Evolutionary conservation across 2,113 vertebrate species (phyloP).

Genomic region (Psittacara wagleri): DNA sequence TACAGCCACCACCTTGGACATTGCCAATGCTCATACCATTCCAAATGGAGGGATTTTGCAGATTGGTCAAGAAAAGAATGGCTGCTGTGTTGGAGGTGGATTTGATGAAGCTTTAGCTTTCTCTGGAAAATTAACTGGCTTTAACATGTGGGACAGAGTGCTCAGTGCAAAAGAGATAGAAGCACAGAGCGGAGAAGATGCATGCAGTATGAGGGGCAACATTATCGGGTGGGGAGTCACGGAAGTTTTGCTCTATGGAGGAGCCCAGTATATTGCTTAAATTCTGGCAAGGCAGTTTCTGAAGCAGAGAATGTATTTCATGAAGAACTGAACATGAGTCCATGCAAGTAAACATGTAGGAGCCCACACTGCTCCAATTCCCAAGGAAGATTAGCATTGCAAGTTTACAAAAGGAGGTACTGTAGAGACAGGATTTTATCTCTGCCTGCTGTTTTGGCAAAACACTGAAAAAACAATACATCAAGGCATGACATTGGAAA

Average conservation of each 20-base stretch:
- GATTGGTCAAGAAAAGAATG: conserved; percentile 90
- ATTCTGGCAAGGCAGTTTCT: not conserved
- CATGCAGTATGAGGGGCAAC: conserved; percentile 83
- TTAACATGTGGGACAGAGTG: conserved; percentile 91
- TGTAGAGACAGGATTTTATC: not conserved
- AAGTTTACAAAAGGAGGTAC: not conserved
- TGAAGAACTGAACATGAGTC: not conserved
- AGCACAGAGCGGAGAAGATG: conserved; percentile 50
- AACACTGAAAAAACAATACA: not conserved
- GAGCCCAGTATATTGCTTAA: conserved; percentile 87
- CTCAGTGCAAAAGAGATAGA: conserved; percentile 79
- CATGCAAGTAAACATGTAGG: not conserved
- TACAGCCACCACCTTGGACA: conserved; percentile 26
- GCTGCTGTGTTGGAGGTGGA: conserved; percentile 77
- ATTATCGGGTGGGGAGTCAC: conserved; percentile 91
- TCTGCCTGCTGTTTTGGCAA: conserved; percentile 26
- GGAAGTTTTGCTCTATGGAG: conserved; percentile 86
- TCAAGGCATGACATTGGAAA: not conserved
- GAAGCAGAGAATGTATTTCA: not conserved
- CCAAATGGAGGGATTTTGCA: conserved; percentile 85
- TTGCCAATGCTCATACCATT: conserved; percentile 77
- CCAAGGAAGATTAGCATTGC: not conserved
- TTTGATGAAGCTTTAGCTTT: conserved; percentile 87
- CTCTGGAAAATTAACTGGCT: conserved; percentile 88
- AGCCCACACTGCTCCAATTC: not conserved